phyloP scores from a whole-genome alignment of 2,888 invertebrate genomes.

The Orthosia incerta region DNA sequence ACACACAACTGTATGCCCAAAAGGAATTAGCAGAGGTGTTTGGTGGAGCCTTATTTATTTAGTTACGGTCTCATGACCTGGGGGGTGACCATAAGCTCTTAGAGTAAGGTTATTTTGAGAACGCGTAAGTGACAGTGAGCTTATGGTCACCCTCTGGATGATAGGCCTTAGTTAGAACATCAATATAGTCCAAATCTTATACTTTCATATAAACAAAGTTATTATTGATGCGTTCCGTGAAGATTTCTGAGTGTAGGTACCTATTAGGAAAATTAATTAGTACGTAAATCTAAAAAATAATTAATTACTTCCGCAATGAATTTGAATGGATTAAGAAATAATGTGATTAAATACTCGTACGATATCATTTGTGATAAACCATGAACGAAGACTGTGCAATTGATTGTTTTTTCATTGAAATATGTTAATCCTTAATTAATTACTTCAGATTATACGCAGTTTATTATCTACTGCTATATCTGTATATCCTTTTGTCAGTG shows the following conservation, averaged over 20 bases:
- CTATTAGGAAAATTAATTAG: no score
- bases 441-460: not conserved
- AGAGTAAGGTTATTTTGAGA: no score
- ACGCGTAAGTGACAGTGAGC: no score
- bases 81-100: no score
- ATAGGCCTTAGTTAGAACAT: no score
- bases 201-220: no score
- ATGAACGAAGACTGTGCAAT: not conserved
- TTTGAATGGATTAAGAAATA: slow-evolving; percentile 1
- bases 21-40: not conserved
- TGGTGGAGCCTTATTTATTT: no score
- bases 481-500: no score
- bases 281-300: not conserved
- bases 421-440: slow-evolving; percentile 1
- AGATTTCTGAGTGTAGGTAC: no score
- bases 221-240: not conserved
- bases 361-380: slow-evolving; percentile 25
- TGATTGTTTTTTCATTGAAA: not conserved
- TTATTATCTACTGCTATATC: not conserved
- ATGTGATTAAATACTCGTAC: slow-evolving; percentile 5
- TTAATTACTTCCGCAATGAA: slow-evolving; percentile 1
- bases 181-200: no score
- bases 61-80: no score
- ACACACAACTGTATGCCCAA: not conserved
- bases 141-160: no score